Conservation (phyloP, 2,888 invertebrate genomes). For the Xestia xanthographa region DNA sequence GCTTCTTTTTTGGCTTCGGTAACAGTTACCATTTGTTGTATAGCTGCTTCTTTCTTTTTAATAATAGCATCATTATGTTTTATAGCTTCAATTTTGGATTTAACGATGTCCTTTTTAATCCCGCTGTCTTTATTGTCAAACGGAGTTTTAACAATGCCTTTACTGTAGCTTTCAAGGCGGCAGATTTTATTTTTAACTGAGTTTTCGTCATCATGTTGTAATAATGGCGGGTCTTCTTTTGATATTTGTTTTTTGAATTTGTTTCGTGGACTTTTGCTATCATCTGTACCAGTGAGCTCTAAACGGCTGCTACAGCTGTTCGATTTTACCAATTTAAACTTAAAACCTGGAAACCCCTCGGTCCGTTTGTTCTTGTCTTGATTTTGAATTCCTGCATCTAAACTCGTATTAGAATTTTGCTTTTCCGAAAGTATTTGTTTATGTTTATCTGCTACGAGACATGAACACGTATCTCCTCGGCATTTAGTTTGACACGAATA, state of each 20-base stretch:
- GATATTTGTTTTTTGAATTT: slow-evolving; percentile 83
- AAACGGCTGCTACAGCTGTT: slow-evolving; percentile 96
- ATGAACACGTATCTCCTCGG: slow-evolving; percentile 88
- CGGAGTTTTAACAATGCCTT: slow-evolving; percentile 86
- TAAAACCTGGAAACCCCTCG: slow-evolving; percentile 92
- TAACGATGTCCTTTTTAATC: slow-evolving; percentile 73
- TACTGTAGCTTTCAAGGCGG: slow-evolving; percentile 88
- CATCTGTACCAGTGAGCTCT: slow-evolving; percentile 94
- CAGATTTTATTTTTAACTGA: slow-evolving; percentile 89
- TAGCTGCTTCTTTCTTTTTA: slow-evolving; percentile 63
- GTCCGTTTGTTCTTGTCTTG: slow-evolving; percentile 79
- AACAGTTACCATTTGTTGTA: slow-evolving; percentile 63
- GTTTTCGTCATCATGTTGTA: slow-evolving; percentile 86
- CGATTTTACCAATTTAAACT: slow-evolving; percentile 95
- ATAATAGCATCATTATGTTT: slow-evolving; percentile 60
- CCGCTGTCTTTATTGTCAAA: slow-evolving; percentile 83
- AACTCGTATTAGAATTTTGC: slow-evolving; percentile 72
- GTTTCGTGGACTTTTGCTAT: slow-evolving; percentile 86
- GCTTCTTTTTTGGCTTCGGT: slow-evolving; percentile 67
- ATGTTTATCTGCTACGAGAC: slow-evolving; percentile 85
- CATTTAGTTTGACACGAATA: slow-evolving; percentile 88
- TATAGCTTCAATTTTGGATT: slow-evolving; percentile 68
- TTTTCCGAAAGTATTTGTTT: slow-evolving; percentile 79
- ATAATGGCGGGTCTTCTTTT: slow-evolving; percentile 86
- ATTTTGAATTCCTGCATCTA: slow-evolving; percentile 74